Evolutionary conservation across 2,113 vertebrate species (phyloP).

Genomic region (rabbit (Oryctolagus cuniculus)): mOryCun1.1 NC_091437.1:24108001-24108500

Average conservation of each 20-base stretch:
- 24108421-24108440: conserved; percentile 17
- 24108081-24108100: conserved; percentile 66
- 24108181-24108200: conserved; percentile 23
- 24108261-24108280: background rate
- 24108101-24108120: conserved; percentile 53
- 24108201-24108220: conserved; percentile 40
- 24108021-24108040: conserved; percentile 70
- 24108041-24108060: conserved; percentile 60
- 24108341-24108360: background rate
- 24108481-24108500: conserved; percentile 5
- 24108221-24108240: conserved; percentile 11
- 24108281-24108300: background rate
- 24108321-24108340: background rate
- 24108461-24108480: conserved; percentile 47
- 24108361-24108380: background rate
- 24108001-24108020: conserved; percentile 84
- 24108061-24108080: conserved; percentile 68
- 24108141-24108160: background rate
- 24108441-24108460: background rate
- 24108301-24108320: background rate
- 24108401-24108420: conserved; percentile 48
- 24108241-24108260: background rate
- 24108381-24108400: background rate
- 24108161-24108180: conserved; percentile 51
- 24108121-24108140: conserved; percentile 59